Base-by-base conservation (phyloP, 2,888 invertebrate genomes). In the Nematopogon swammerdamellus region DNA sequence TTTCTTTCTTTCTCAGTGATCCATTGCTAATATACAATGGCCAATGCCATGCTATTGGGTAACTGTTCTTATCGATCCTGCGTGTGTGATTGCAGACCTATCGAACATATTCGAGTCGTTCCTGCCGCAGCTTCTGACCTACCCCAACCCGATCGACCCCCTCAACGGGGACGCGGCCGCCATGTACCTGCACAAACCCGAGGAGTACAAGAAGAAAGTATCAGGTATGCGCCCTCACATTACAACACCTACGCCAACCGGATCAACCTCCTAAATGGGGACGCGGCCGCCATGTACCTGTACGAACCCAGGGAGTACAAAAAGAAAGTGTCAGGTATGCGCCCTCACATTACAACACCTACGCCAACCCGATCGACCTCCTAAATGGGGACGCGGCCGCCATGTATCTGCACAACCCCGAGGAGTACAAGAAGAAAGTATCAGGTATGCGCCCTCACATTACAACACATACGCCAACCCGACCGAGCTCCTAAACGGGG, bases 401-500 rank as follows among this genome's bases (percentile, higher is more conserved):
- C 55, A 91, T 99, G 88, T 99, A 97, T 81, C 88, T 99, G 65
- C 98, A 99, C 81, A 98, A 98, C 79, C 99, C 99, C 49, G 99
- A 99, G 74, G 99, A 99, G 70, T 99, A 98, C 83, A 97, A 96
- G 83, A 95, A 95, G 72, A 98, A 98, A 85, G 98, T 99, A 48
- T 89, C 92, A 82, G 95, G 90, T 89, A 64, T 16, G 3, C 16
- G 10, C n/a, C 10, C n/a, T 19, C n/a, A n/a, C n/a, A n/a, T n/a
- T n/a, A n/a, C n/a, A n/a, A n/a, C n/a, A 97, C 98, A 61, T 99
- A 99, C 83, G 99, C 99, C 46, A 99, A 99, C 82, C 98, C 99
- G 50, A 96, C 97, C 62, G 99, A 99, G 82, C 99, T 99, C 29
- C 82, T 99, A 57, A 99, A 99, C 82, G 98, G 99, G 45, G 99